phyloP scores from a whole-genome alignment of 2,888 invertebrate genomes.

The Adelphocoris suturalis region DNA sequence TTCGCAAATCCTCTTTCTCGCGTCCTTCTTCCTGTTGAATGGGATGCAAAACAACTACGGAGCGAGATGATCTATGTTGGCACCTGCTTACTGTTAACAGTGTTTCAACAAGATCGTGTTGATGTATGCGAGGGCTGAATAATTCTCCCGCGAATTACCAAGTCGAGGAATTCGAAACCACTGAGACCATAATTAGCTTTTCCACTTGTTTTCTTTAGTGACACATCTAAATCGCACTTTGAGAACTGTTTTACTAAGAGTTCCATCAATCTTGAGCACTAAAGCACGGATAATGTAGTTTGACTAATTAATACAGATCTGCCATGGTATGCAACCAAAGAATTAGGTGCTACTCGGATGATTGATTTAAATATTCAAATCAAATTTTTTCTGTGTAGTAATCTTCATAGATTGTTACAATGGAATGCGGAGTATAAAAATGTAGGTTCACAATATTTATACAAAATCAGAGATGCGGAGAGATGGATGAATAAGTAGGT shows the following conservation, averaged over 20 bases:
- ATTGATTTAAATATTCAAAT: too few relatives aligned
- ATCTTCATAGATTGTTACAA: too few relatives aligned
- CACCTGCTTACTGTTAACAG: background rate
- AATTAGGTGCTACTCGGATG: too few relatives aligned
- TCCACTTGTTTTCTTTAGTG: background rate
- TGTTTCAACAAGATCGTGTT: background rate
- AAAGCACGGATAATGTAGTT: background rate
- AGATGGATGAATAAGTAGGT: too few relatives aligned
- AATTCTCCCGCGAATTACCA: background rate
- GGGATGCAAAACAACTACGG: background rate
- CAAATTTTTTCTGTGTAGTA: too few relatives aligned
- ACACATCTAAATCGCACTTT: background rate
- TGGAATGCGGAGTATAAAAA: too few relatives aligned
- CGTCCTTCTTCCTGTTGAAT: constrained; percentile 7
- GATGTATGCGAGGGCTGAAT: constrained; percentile 14
- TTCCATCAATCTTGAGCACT: background rate
- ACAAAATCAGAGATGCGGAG: too few relatives aligned
- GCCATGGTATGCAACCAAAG: too few relatives aligned
- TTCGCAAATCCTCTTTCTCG: background rate
- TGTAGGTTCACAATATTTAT: too few relatives aligned
- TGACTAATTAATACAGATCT: background rate
- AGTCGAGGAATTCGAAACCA: background rate
- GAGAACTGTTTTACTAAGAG: background rate
- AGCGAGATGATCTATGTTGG: background rate
- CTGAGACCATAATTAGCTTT: background rate